Evolutionary conservation across 30 jellyfish, hydroid and myxozoan species (phyloP), one percentile per base, ranked within the genome.

Genomic region (Aurelia coerulea): DNA sequence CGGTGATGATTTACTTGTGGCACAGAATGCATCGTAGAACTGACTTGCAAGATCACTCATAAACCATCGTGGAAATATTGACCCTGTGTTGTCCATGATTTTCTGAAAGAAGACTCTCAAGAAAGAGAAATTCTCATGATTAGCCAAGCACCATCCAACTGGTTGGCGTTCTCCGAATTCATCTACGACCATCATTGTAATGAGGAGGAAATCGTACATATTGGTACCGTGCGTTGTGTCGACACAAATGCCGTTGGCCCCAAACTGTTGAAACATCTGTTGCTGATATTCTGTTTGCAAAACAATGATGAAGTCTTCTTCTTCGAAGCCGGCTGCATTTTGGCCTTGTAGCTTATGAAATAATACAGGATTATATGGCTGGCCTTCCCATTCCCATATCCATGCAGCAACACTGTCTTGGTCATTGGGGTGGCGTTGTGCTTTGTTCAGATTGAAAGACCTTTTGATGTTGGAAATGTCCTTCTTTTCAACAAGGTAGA

Each of bases 171-270:
- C 90, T 19, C 90, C 92, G 34, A 31, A 78, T 54, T 78, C 88
- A 32, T 73, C 64, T 13, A 82, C 79, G n/a, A 82, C 92, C 63
- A 82, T 14, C 18, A 82, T 15, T 23, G 92, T 62, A 9, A 46
- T 82, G 10, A 82, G 81, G 9, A 16, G 18, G 51, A 82, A 82
- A 32, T 70, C 92, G 60, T 82, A 82, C 52, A 52, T 90, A 9
- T n/a, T 17, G 11, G 92, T 82, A 12, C 90, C 90, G 18, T 71
- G 92, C 10, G 92, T 82, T 10, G 92, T 32, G 72, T 82, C 92
- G 50, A 58, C 46, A 53, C 92, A 82, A 14, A 82, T 42, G 42
- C 90, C 92, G 0, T 82, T 82, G 29, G 71, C 72, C 5, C 62
- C 90, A 71, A 82, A 82, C 32, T 71, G 41, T 31, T 71, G 79